These are phyloP conservation scores for Lydus trimaculatus DNA, from an alignment of 2,888 invertebrate genomes.

Conservation along the genomic window DNA sequence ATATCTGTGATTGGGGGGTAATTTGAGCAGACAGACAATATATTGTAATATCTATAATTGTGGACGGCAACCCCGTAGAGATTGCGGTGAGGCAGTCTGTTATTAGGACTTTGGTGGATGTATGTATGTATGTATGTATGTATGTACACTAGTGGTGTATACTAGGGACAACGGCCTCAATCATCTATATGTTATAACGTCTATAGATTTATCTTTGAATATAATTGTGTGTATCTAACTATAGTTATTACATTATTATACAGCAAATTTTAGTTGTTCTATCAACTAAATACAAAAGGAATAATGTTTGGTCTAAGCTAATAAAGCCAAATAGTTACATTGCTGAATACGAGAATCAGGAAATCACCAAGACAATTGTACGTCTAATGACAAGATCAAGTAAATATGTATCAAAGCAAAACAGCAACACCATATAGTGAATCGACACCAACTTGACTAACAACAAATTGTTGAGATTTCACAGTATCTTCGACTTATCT, in stretches of 20 bases:
- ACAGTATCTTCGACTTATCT: too few species aligned
- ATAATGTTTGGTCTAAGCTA: neutral
- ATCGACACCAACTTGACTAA: neutral
- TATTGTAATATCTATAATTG: constrained; percentile 58
- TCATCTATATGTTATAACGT: neutral
- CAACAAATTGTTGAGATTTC: too few species aligned
- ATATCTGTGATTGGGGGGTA: constrained; percentile 56
- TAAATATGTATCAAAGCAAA: too few species aligned
- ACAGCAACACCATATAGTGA: neutral
- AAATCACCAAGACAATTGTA: neutral
- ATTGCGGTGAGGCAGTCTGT: constrained; percentile 51
- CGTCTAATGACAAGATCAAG: neutral
- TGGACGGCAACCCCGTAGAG: constrained; percentile 55
- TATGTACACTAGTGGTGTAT: constrained; percentile 25
- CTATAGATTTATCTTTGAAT: neutral
- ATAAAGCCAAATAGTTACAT: neutral
- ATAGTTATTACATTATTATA: neutral
- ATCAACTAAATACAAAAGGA: neutral
- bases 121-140: constrained; percentile 34
- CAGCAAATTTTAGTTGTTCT: neutral
- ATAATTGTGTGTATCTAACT: neutral
- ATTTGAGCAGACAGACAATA: constrained; percentile 56
- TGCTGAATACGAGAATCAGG: neutral
- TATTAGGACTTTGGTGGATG: constrained; percentile 43
- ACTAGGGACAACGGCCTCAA: constrained; percentile 22